Conservation (phyloP, 2,888 invertebrate species). For the Limnephilus rhombicus region DNA sequence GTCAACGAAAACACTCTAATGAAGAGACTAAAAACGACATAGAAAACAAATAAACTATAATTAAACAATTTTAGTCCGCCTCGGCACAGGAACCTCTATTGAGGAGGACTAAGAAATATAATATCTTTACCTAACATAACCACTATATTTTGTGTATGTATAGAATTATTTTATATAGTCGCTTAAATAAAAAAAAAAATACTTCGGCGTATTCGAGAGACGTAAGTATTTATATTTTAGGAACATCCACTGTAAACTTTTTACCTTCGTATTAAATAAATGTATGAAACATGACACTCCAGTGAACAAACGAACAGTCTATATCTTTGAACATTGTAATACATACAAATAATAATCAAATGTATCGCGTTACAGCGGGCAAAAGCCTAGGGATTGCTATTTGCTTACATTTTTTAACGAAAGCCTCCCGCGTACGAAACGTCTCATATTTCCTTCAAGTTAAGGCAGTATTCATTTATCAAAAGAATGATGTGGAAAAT, state of each 20-base stretch:
- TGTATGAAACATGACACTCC: background rate
- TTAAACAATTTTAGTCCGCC: too few relatives aligned
- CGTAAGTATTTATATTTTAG: background rate
- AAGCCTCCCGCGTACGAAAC: constrained; percentile 39
- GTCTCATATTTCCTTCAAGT: constrained; percentile 58
- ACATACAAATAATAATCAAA: background rate
- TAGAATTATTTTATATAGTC: too few relatives aligned
- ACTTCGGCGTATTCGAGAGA: background rate
- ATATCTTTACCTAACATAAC: too few relatives aligned
- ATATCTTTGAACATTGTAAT: background rate
- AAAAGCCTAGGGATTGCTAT: constrained; percentile 9
- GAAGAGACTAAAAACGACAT: too few relatives aligned
- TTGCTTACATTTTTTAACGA: constrained; percentile 26
- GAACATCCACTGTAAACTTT: background rate
- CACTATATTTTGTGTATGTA: too few relatives aligned
- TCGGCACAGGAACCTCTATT: too few relatives aligned
- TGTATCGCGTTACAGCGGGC: background rate
- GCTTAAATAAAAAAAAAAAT: background rate
- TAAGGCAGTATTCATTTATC: constrained; percentile 64
- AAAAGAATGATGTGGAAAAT: constrained; percentile 66
- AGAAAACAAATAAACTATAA: too few relatives aligned
- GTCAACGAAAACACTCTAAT: too few relatives aligned
- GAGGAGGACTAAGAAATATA: too few relatives aligned
- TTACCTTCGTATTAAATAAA: background rate
- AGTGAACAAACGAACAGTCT: background rate